Conservation (phyloP, 1,140 invertebrate species). For the Hyphantria cunea region DNA sequence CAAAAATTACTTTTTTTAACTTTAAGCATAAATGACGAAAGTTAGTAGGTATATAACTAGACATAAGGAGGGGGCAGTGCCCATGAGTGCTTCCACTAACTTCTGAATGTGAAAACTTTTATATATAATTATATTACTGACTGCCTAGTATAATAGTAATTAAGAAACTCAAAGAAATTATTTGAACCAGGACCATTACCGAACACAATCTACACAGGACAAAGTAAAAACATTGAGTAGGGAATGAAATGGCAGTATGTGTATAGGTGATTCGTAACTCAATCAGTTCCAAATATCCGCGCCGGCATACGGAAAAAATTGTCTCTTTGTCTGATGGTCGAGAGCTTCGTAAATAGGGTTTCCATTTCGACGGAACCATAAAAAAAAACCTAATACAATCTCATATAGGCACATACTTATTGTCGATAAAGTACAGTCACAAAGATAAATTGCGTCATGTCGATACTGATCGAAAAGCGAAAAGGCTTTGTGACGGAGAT, state of each 20-base stretch:
- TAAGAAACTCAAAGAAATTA: no score
- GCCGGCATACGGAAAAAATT: conserved; percentile 8
- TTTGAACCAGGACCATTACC: no score
- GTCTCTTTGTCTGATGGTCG: conserved; percentile 15
- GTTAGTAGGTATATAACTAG: no score
- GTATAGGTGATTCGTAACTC: conserved; percentile 4
- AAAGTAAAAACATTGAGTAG: no score
- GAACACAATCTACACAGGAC: no score
- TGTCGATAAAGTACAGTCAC: conserved; percentile 27
- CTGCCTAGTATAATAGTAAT: no score
- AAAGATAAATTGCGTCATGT: conserved; percentile 27
- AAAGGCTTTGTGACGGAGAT: conserved; percentile 20
- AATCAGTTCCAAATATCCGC: conserved; percentile 3
- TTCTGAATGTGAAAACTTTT: no score
- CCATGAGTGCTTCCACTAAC: neutral
- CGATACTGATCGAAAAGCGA: conserved; percentile 29
- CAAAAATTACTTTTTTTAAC: no score
- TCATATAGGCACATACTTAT: conserved; percentile 26
- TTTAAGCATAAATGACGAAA: no score
- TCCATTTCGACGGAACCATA: conserved; percentile 18
- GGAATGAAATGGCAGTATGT: no score
- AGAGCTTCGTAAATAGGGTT: conserved; percentile 24
- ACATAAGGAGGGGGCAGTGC: no score
- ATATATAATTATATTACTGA: no score
- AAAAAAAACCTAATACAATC: conserved; percentile 26